A percentile compares a stretch with the other conserved stretches of the same genome.
phyloP scores from a whole-genome alignment of 1,140 invertebrate genomes.

The Halictus rubicundus region DNA sequence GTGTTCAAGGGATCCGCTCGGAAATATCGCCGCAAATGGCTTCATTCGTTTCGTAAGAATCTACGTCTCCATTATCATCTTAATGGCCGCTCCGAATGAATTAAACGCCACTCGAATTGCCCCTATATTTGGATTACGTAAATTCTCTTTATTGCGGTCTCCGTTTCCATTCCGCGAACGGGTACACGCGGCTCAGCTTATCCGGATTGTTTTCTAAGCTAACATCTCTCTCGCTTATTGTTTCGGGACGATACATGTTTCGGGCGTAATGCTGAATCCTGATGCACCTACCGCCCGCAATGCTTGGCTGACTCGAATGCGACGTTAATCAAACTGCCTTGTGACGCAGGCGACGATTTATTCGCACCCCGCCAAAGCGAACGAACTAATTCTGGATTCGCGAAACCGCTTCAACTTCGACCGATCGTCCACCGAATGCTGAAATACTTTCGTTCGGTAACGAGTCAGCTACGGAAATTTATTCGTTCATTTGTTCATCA shows the following conservation, averaged over 20 bases:
- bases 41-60: slow-evolving; percentile 28
- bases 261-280: not conserved
- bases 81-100: slow-evolving; percentile 30
- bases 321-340: not conserved
- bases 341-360: not conserved
- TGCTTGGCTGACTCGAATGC: not conserved
- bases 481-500: no score
- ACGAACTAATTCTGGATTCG: no score
- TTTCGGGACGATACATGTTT: not conserved
- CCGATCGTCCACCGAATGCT: no score
- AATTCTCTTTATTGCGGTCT: slow-evolving; percentile 38
- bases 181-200: slow-evolving; percentile 17
- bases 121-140: slow-evolving; percentile 48
- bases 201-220: slow-evolving; percentile 41
- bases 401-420: no score
- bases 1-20: not conserved
- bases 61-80: slow-evolving; percentile 7
- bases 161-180: slow-evolving; percentile 5
- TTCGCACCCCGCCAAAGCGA: no score
- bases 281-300: not conserved
- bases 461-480: no score
- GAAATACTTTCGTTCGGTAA: no score
- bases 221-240: slow-evolving; percentile 18
- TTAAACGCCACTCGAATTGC: slow-evolving; percentile 39
- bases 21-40: not conserved